Conservation (phyloP, 2,888 invertebrate genomes). For the Quadriops clusia region DNA sequence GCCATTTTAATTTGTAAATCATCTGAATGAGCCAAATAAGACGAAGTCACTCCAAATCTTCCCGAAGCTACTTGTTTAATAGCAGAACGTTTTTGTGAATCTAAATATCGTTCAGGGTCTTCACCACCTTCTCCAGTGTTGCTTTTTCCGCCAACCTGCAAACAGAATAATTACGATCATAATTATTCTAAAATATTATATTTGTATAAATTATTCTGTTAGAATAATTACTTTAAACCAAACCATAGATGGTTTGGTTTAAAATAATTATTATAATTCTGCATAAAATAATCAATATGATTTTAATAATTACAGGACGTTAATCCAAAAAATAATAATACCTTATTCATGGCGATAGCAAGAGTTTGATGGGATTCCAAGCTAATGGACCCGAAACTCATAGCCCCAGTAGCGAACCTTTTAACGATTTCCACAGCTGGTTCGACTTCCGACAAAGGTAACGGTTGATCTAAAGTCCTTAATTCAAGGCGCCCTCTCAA, state of each 20-base stretch:
- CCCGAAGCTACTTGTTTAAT: constrained; percentile 99
- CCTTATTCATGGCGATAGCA: constrained; percentile 92
- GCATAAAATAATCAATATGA: no score
- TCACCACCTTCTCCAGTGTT: constrained; percentile 98
- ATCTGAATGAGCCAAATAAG: constrained; percentile 94
- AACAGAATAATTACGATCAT: constrained; percentile 10
- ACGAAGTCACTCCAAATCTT: constrained; percentile 94
- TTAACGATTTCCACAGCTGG: constrained; percentile 91
- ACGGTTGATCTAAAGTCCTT: constrained; percentile 60
- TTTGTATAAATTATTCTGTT: not conserved
- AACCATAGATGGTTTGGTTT: not conserved
- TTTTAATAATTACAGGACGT: no score
- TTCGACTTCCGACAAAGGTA: constrained; percentile 83
- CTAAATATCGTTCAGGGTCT: constrained; percentile 66
- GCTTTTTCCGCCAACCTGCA: constrained; percentile 80
- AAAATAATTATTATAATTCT: constrained; percentile 1
- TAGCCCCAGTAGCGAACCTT: constrained; percentile 72
- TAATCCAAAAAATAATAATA: constrained; percentile 7
- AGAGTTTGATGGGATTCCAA: constrained; percentile 91
- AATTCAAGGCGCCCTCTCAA: constrained; percentile 89
- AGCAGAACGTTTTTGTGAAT: constrained; percentile 70
- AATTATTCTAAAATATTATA: constrained; percentile 1
- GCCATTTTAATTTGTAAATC: constrained; percentile 99
- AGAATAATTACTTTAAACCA: no score
- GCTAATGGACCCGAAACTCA: constrained; percentile 65